Percentiles rank a stretch among this genome's conserved stretches.
Evolutionary conservation across 2,888 invertebrate species (phyloP).

Genomic region (Nudaria mundana): DNA sequence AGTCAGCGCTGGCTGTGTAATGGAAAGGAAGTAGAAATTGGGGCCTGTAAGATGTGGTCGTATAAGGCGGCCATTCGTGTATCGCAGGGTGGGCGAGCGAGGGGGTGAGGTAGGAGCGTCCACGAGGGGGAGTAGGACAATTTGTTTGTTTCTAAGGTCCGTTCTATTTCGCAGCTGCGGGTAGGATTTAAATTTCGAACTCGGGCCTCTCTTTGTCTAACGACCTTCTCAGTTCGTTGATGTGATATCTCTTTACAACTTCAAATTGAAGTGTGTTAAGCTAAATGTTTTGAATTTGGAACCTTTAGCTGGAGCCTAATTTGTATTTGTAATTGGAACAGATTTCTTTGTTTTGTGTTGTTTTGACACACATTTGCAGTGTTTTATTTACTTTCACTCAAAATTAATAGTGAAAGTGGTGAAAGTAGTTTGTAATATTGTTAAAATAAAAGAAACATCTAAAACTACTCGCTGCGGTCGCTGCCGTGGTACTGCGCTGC

Average conservation of each 20-base stretch:
- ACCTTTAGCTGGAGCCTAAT: conserved; percentile 24
- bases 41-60: conserved; percentile 80
- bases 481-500: too few relatives aligned
- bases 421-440: too few relatives aligned
- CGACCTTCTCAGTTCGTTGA: conserved; percentile 67
- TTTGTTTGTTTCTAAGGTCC: conserved; percentile 78
- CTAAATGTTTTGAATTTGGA: conserved; percentile 37
- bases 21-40: conserved; percentile 80
- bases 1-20: conserved; percentile 76
- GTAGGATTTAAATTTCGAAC: conserved; percentile 72
- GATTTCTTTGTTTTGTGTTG: conserved; percentile 18
- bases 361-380: background rate
- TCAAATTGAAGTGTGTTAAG: conserved; percentile 67
- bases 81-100: conserved; percentile 27
- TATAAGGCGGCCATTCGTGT: conserved; percentile 70
- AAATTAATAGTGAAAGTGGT: too few relatives aligned
- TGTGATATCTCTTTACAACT: conserved; percentile 71
- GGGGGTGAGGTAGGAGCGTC: conserved; percentile 22
- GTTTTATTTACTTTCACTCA: too few relatives aligned
- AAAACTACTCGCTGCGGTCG: too few relatives aligned
- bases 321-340: conserved; percentile 20
- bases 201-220: conserved; percentile 60
- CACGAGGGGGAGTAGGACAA: conserved; percentile 47
- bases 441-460: too few relatives aligned
- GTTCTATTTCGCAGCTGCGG: conserved; percentile 67